Conservation (phyloP, 2,888 invertebrate species). For the Strigamia transsilvanica region DNA sequence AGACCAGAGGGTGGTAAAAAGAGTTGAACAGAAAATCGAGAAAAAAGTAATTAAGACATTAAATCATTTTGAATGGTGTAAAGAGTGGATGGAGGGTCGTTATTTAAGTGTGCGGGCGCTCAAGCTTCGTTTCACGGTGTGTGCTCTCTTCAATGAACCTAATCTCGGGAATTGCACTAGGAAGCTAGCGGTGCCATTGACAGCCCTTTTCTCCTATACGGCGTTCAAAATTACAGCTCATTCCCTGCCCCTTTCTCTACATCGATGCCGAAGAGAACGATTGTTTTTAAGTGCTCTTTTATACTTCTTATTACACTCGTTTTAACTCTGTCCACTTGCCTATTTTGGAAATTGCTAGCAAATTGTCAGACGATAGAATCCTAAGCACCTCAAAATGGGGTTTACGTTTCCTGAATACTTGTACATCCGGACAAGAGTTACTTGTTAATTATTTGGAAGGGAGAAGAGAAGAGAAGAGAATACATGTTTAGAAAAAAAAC, state of each 20-base stretch:
- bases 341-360: conserved; percentile 34
- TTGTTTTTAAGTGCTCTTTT: conserved; percentile 48
- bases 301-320: conserved; percentile 43
- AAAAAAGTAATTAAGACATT: conserved; percentile 53
- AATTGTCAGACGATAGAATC: conserved; percentile 44
- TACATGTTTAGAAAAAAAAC: neutral
- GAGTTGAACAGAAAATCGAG: conserved; percentile 15
- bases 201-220: conserved; percentile 48
- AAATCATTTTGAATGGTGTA: conserved; percentile 51
- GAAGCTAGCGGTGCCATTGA: conserved; percentile 48
- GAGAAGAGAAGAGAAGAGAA: neutral
- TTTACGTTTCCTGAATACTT: neutral
- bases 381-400: conserved; percentile 22
- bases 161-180: conserved; percentile 50
- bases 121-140: conserved; percentile 51
- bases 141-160: conserved; percentile 51
- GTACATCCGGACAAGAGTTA: conserved; percentile 11
- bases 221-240: conserved; percentile 50
- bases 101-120: conserved; percentile 50
- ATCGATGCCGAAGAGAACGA: conserved; percentile 43
- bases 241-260: conserved; percentile 46
- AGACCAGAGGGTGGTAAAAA: conserved; percentile 12
- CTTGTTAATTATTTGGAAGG: neutral
- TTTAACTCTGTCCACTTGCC: conserved; percentile 45
- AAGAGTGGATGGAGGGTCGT: conserved; percentile 44